Percentiles rank a stretch among this genome's conserved stretches.
phyloP scores from a whole-genome alignment of 2,797 vertebrate species.

The Pteronotus mesoamericanus region DNA sequence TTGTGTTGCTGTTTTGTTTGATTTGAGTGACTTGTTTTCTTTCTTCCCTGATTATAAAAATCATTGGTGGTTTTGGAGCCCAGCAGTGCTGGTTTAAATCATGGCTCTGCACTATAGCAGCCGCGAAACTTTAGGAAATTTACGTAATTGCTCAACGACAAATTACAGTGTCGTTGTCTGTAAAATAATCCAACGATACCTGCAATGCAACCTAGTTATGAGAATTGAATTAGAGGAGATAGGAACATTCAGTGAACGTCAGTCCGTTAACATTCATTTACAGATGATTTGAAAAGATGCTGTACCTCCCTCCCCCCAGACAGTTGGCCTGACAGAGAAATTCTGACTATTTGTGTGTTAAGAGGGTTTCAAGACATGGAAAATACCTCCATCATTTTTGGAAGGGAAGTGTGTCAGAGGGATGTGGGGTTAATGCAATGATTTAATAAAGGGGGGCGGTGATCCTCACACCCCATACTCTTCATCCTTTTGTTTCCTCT shows the following conservation, averaged over 20 bases:
- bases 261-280: neutral
- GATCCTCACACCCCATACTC: neutral
- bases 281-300: neutral
- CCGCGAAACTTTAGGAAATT: neutral
- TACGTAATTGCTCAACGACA: neutral
- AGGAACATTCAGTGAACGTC: neutral
- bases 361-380: neutral
- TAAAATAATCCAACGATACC: neutral
- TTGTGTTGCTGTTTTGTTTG: neutral
- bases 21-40: neutral
- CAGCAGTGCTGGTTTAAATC: neutral
- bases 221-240: neutral
- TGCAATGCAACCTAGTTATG: neutral
- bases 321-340: neutral
- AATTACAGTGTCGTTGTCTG: neutral
- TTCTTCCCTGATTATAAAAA: neutral
- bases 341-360: neutral
- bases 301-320: neutral
- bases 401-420: neutral
- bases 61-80: neutral
- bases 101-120: neutral
- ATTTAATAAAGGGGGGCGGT: neutral
- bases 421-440: neutral
- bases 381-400: neutral
- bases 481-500: neutral